Percentiles rank a stretch among this genome's conserved stretches.
Evolutionary conservation across 2,797 vertebrate species (phyloP).

Genomic region (Rhincodon typus): DNA sequence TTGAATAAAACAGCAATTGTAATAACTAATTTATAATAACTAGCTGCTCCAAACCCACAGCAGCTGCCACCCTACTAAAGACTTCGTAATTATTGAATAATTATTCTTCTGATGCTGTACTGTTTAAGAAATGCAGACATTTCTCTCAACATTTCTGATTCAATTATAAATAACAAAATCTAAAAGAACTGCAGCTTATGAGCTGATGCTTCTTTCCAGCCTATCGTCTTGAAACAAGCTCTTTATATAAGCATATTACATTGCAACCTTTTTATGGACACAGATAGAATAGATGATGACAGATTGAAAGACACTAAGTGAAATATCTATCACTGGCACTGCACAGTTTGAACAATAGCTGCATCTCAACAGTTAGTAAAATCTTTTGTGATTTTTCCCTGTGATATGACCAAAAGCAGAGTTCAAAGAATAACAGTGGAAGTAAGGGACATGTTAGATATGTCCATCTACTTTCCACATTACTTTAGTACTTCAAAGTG

Average conservation of each 20-base stretch:
- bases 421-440: neutral
- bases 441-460: neutral
- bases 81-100: neutral
- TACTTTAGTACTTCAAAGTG: neutral
- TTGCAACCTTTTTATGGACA: neutral
- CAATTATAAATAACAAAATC: neutral
- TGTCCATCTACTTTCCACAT: neutral
- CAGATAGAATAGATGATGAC: neutral
- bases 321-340: constrained; percentile 6
- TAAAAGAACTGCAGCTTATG: neutral
- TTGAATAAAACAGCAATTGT: constrained; percentile 9
- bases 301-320: constrained; percentile 8
- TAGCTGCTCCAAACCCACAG: neutral
- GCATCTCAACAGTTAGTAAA: no score
- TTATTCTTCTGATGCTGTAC: neutral
- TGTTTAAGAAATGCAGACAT: neutral
- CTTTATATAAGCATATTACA: neutral
- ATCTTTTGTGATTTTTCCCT: neutral
- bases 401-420: neutral
- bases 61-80: neutral
- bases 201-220: neutral
- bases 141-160: neutral
- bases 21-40: constrained; percentile 14
- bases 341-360: neutral
- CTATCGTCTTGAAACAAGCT: neutral